A percentile compares a stretch with the other conserved stretches of the same genome.
Evolutionary conservation across 1,140 invertebrate genomes (phyloP).

Genomic region (Colletes latitarsis): DNA sequence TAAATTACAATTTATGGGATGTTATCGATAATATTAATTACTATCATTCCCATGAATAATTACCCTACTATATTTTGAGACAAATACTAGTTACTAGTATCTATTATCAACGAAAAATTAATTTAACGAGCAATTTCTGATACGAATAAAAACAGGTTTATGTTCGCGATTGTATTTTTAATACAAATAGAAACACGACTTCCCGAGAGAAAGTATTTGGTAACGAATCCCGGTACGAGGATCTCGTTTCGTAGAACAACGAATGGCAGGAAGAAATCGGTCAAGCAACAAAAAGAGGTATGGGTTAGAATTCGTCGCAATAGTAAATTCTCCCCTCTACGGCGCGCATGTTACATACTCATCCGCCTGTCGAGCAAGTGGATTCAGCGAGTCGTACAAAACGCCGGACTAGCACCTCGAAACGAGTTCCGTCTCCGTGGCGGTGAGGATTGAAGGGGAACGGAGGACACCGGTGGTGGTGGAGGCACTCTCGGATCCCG

Average conservation of each 20-base stretch:
- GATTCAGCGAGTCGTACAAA: constrained; percentile 64
- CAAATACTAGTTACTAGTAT: no score
- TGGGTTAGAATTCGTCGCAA: constrained; percentile 37
- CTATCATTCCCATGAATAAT: no score
- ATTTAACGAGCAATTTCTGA: no score
- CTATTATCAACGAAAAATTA: no score
- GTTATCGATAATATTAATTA: no score
- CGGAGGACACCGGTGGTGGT: constrained; percentile 38
- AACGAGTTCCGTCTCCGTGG: constrained; percentile 50
- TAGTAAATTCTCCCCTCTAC: constrained; percentile 46
- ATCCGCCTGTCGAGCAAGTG: constrained; percentile 60
- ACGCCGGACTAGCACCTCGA: constrained; percentile 62
- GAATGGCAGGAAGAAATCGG: constrained; percentile 28
- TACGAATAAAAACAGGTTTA: no score
- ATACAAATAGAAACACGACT: no score
- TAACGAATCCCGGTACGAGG: no score
- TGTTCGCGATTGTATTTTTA: no score
- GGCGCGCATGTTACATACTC: constrained; percentile 38
- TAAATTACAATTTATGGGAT: no score
- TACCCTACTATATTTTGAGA: no score
- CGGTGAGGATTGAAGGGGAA: constrained; percentile 44
- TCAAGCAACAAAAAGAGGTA: background rate
- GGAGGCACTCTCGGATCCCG: constrained; percentile 46
- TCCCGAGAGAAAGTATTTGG: no score
- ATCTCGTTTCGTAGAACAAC: background rate